Base-by-base conservation (phyloP, 2,113 vertebrate genomes). In the Varanus salvator region DNA sequence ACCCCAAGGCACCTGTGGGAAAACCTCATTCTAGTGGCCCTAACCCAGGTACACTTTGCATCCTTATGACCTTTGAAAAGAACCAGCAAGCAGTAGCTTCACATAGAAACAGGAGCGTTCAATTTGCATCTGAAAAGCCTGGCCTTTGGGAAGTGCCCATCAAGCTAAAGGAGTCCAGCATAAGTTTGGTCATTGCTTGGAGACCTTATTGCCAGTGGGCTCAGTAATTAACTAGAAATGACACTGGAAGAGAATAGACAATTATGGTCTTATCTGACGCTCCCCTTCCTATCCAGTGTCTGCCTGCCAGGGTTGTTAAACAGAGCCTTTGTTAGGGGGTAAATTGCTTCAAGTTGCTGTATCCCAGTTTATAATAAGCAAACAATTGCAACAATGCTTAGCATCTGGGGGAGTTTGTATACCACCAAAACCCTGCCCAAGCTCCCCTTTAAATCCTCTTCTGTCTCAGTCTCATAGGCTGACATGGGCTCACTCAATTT, bases 171-270 rank as follows among this genome's bases (percentile, higher is more conserved):
- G 74, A 89, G 48, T 44, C 72, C 81, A 34, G 81, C 17, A 23
- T 69, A 76, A 12, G 44, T 38, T 66, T 17, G 76, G 54, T 21
- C 14, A 90, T 85, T 85, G 74, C 83, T 84, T 84, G 48, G 88
- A 90, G 75, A 90, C 64, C 66, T 85, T 85, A 78, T 90, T 90
- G 88, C 83, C 83, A 85, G 48, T 17, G 50, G 60, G 80, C 88
- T 80, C 75, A 80, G 83, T 85, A 90, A 90, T 90, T 90, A 90
- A 90, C 75, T 90, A 80, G 88, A 69, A 90, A 90, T 90, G 83
- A 85, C 83, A 85, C 54, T 85, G 75, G 64, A 64, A 85, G 31
- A 90, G 80, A 85, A 85, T 31, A 25, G 83, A 72, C 88, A 90
- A 90, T 90, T 90, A 80, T 44, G 75, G 72, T 85, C n/a, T 85